phyloP scores from a whole-genome alignment of 1,140 invertebrate species.

The Aphidius gifuensis region DNA sequence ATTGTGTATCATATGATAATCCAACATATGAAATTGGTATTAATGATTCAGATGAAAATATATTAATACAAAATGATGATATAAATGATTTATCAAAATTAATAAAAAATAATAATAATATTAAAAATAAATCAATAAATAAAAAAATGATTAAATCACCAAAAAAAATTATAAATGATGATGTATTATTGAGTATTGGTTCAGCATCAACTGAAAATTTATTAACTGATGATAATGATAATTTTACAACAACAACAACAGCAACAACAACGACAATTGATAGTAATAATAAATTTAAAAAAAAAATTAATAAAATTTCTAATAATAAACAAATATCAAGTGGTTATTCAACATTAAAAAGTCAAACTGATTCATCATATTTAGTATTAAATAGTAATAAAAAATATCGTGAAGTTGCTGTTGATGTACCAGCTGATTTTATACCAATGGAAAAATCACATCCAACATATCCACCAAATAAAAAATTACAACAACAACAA shows the following conservation, averaged over 20 bases:
- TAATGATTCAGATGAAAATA: conserved; percentile 42
- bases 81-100: conserved; percentile 42
- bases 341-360: conserved; percentile 51
- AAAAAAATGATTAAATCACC: conserved; percentile 21
- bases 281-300: conserved; percentile 35
- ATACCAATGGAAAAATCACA: conserved; percentile 71
- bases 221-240: conserved; percentile 36
- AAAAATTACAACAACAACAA: conserved; percentile 33
- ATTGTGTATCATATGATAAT: conserved; percentile 44
- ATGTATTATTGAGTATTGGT: conserved; percentile 39
- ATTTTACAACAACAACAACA: conserved; percentile 11
- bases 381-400: conserved; percentile 44
- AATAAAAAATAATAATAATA: conserved; percentile 34
- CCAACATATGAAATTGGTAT: conserved; percentile 49
- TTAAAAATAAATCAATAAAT: conserved; percentile 17
- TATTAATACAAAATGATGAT: conserved; percentile 45
- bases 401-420: conserved; percentile 66
- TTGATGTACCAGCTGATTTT: conserved; percentile 73
- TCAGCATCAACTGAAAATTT: conserved; percentile 56
- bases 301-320: conserved; percentile 18
- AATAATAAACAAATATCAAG: conserved; percentile 44
- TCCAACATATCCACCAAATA: conserved; percentile 69
- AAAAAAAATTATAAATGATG: conserved; percentile 8
- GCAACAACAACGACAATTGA: neutral
- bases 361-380: conserved; percentile 53